These are phyloP conservation scores for Anoplophora glabripennis DNA, from an alignment of 1,140 invertebrate genomes.

Conservation along the genomic window DNA sequence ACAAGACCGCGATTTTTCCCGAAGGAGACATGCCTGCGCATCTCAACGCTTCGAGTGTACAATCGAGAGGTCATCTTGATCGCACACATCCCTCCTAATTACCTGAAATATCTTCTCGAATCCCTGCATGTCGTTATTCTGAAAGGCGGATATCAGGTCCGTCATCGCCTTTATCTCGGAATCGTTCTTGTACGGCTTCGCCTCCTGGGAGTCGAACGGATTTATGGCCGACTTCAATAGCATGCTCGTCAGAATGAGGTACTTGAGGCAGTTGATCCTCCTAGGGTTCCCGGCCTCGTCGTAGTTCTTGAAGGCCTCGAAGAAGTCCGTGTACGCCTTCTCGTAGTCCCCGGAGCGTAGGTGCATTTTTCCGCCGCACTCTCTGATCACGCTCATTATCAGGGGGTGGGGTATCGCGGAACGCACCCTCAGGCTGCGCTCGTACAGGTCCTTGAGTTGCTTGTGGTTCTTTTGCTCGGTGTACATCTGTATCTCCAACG, in stretches of 20 bases:
- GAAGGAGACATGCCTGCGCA: no score
- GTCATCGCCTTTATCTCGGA: constrained; percentile 99
- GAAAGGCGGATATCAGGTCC: constrained; percentile 94
- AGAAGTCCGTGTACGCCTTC: constrained; percentile 95
- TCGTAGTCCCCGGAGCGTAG: constrained; percentile 96
- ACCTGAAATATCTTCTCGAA: constrained; percentile 95
- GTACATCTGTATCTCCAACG: constrained; percentile 99
- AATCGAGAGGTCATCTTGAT: no score
- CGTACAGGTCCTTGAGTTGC: constrained; percentile 95
- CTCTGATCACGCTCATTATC: constrained; percentile 98
- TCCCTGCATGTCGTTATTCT: constrained; percentile 97
- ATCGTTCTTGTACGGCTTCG: constrained; percentile 99
- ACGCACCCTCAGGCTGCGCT: constrained; percentile 96
- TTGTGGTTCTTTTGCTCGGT: constrained; percentile 99
- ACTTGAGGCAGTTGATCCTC: constrained; percentile 97
- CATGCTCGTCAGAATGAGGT: constrained; percentile 98
- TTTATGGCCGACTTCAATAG: constrained; percentile 98
- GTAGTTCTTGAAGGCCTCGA: constrained; percentile 99
- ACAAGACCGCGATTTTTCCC: no score
- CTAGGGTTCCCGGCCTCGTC: constrained; percentile 96
- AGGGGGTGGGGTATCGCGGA: constrained; percentile 98
- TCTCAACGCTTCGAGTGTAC: no score
- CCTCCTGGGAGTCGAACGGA: constrained; percentile 99
- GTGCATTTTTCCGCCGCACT: constrained; percentile 99
- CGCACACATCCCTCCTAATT: constrained; percentile 62